Evolutionary conservation across 2,113 vertebrate genomes (phyloP).

Genomic region (Pogonocichla stellata): DNA sequence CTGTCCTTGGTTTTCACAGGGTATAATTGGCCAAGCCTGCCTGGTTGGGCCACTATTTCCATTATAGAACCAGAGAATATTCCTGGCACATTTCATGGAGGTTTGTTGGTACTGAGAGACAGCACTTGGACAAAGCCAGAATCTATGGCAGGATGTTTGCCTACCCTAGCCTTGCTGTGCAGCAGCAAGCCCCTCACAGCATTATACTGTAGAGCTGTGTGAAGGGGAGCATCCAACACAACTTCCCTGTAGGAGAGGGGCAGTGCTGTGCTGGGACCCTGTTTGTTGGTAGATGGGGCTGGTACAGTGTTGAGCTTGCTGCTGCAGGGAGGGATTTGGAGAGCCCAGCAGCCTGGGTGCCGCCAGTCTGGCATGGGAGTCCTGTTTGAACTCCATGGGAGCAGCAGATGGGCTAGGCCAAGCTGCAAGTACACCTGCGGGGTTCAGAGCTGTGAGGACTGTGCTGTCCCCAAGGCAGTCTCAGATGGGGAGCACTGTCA

Average conservation of each 20-base stretch:
- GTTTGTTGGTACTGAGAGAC: background rate
- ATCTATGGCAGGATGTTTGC: fast-evolving
- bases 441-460: background rate
- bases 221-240: fast-evolving
- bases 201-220: fast-evolving
- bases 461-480: background rate
- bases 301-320: background rate
- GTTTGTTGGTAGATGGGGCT: background rate
- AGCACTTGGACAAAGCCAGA: background rate
- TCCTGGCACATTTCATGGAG: background rate
- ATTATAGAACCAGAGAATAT: background rate
- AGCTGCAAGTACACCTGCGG: fast-evolving
- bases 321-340: background rate
- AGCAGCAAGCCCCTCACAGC: background rate
- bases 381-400: background rate
- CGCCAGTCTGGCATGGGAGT: fast-evolving
- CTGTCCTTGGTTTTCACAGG: background rate
- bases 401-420: fast-evolving
- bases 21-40: background rate
- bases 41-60: background rate
- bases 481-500: fast-evolving
- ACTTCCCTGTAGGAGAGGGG: background rate
- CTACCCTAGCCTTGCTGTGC: background rate
- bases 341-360: background rate
- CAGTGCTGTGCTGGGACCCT: background rate